phyloP scores from a whole-genome alignment of 2,797 vertebrate genomes.

The Lophius americanus region DNA sequence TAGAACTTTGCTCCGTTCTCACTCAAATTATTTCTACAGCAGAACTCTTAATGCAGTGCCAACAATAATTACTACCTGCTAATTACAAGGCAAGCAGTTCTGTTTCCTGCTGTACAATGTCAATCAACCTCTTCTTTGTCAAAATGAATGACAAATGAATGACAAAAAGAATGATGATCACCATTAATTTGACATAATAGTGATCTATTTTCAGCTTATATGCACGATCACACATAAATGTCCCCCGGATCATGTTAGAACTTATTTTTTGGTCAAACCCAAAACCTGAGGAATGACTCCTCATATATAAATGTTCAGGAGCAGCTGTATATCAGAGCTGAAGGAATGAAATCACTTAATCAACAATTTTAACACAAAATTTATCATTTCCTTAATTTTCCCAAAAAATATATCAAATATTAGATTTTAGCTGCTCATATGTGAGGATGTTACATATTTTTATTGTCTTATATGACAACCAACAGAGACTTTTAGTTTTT shows the following conservation, averaged over 20 bases:
- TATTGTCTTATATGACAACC: not conserved
- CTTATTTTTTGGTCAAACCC: no score
- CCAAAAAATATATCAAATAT: not conserved
- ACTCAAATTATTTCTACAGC: not conserved
- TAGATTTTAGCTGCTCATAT: not conserved
- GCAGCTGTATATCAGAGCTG: not conserved
- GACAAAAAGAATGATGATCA: no score
- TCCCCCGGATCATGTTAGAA: no score
- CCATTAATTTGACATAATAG: no score
- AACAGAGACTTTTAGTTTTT: no score
- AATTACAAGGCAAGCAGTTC: not conserved
- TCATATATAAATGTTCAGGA: not conserved
- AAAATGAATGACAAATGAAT: no score
- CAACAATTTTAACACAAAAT: not conserved
- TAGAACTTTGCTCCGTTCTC: not conserved
- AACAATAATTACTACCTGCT: not conserved
- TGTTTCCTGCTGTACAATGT: not conserved
- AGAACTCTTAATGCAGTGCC: not conserved
- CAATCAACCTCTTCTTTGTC: conserved; percentile 6
- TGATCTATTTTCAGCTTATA: no score
- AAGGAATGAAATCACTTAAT: not conserved
- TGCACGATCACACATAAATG: no score
- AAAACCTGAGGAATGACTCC: not conserved
- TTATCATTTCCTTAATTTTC: not conserved
- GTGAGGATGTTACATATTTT: not conserved